These are phyloP conservation scores for Microplitis deprimator DNA, from an alignment of 2,888 invertebrate genomes.

Conservation along the genomic window DNA sequence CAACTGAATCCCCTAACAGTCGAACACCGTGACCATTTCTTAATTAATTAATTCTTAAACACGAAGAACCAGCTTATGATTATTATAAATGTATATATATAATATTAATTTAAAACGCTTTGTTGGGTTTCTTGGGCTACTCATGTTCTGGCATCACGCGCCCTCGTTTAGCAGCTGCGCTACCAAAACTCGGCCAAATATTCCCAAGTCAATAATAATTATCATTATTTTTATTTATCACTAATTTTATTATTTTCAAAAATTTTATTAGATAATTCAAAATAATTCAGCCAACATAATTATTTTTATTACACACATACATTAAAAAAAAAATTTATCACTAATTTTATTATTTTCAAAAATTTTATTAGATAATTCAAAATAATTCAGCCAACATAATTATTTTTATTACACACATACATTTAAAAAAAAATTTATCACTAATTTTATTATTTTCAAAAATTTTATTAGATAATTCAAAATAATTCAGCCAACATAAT, in stretches of 20 bases:
- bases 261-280: too few relatives aligned
- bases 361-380: too few relatives aligned
- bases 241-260: neutral
- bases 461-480: too few relatives aligned
- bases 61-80: neutral
- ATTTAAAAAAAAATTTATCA: too few relatives aligned
- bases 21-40: conserved; percentile 4
- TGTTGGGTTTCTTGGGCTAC: conserved; percentile 11
- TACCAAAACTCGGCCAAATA: conserved; percentile 1
- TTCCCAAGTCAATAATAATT: neutral
- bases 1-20: conserved; percentile 14
- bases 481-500: too few relatives aligned
- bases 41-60: conserved; percentile 30
- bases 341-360: neutral
- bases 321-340: too few relatives aligned
- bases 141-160: conserved; percentile 27
- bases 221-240: neutral
- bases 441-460: neutral
- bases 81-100: conserved; percentile 4
- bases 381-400: too few relatives aligned
- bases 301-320: too few relatives aligned
- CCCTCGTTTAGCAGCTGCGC: conserved; percentile 21
- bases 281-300: too few relatives aligned
- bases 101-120: conserved; percentile 20
- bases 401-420: too few relatives aligned